Conservation (phyloP, 2,888 invertebrate species). For the Trachelus troglodyta region DNA sequence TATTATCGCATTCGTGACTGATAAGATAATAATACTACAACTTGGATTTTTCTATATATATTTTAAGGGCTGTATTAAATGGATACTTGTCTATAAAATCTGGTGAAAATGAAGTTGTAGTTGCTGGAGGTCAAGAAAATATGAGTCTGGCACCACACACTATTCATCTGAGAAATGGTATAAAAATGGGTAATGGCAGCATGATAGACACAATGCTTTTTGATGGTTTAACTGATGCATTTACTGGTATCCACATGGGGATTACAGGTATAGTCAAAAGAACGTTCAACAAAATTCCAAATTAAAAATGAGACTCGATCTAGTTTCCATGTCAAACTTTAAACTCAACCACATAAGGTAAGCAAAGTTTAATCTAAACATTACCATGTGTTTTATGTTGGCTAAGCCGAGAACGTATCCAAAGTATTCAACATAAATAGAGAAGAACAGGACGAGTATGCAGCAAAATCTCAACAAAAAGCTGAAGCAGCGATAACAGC, state of each 20-base stretch:
- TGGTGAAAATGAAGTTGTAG: slow-evolving; percentile 75
- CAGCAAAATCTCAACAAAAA: slow-evolving; percentile 76
- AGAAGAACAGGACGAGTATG: slow-evolving; percentile 78
- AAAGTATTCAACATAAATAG: slow-evolving; percentile 74
- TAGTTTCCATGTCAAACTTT: not conserved
- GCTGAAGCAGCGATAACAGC: slow-evolving; percentile 72
- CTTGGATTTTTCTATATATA: not conserved
- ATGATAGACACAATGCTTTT: slow-evolving; percentile 75
- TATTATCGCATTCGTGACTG: not conserved
- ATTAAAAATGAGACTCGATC: not conserved
- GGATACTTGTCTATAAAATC: slow-evolving; percentile 77
- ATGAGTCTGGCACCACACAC: slow-evolving; percentile 84
- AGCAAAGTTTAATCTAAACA: slow-evolving; percentile 4
- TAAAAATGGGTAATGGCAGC: slow-evolving; percentile 75
- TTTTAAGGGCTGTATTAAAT: slow-evolving; percentile 72
- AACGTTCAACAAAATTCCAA: not conserved
- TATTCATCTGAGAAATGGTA: slow-evolving; percentile 72
- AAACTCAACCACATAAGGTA: not conserved
- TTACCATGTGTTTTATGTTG: not conserved
- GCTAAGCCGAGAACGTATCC: slow-evolving; percentile 80
- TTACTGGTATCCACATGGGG: slow-evolving; percentile 82
- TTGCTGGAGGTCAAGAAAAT: slow-evolving; percentile 86
- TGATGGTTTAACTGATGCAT: slow-evolving; percentile 83
- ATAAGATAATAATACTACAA: not conserved
- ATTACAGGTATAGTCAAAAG: slow-evolving; percentile 71